Evolutionary conservation across 2,888 invertebrate genomes (phyloP).

Genomic region (Drosophila nr. fundita): DNA sequence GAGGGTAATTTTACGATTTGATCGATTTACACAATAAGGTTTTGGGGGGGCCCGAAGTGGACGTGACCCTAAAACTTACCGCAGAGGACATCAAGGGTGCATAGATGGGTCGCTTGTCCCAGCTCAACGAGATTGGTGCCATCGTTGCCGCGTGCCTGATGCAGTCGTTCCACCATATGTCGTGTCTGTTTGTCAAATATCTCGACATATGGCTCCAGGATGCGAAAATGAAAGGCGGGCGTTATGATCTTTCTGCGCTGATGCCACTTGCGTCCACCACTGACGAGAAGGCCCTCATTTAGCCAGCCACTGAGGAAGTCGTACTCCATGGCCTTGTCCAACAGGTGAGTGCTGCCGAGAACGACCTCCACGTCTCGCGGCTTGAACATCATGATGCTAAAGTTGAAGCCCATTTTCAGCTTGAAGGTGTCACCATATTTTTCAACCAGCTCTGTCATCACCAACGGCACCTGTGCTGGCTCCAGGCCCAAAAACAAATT

Average conservation of each 20-base stretch:
- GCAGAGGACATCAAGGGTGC: constrained; percentile 88
- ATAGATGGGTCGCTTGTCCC: constrained; percentile 87
- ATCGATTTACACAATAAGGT: neutral
- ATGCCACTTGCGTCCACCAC: constrained; percentile 84
- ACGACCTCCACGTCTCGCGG: constrained; percentile 73
- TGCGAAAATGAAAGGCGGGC: constrained; percentile 92
- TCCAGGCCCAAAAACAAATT: constrained; percentile 84
- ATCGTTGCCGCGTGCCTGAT: constrained; percentile 81
- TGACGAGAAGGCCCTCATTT: constrained; percentile 87
- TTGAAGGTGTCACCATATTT: constrained; percentile 48
- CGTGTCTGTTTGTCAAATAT: constrained; percentile 88
- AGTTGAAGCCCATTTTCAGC: constrained; percentile 74
- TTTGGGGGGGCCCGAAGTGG: neutral
- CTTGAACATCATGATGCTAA: constrained; percentile 60
- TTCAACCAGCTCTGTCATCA: constrained; percentile 37
- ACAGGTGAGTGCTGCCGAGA: constrained; percentile 80
- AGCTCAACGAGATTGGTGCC: constrained; percentile 86
- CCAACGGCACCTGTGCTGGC: constrained; percentile 72
- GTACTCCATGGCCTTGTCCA: constrained; percentile 87
- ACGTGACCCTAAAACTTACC: constrained; percentile 84
- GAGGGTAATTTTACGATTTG: neutral
- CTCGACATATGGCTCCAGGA: constrained; percentile 90
- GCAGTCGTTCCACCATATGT: constrained; percentile 87
- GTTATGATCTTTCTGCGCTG: constrained; percentile 89
- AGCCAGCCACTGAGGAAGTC: constrained; percentile 85